Evolutionary conservation across 2,888 invertebrate species (phyloP), one percentile per base, ranked within the genome.

Genomic region (Neoascia interrupta): DNA sequence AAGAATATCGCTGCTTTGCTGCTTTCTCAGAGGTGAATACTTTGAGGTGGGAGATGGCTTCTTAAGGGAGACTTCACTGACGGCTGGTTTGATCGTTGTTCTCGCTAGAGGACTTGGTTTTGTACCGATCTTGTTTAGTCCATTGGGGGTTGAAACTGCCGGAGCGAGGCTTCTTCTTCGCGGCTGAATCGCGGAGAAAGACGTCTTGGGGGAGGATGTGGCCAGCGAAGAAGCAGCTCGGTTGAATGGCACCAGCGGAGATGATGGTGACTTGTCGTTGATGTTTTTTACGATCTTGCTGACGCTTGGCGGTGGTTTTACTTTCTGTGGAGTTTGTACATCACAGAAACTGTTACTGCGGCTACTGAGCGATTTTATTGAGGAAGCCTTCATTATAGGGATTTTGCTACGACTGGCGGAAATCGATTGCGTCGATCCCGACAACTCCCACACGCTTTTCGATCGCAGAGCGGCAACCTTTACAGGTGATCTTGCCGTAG

Each of bases 401-500:
- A 92, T 92, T 89, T 91, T 91, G 85, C 92, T 92, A 49, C 90
- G 90, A 21, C 49, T 56, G 89, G 91, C 91, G 83, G 90, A 90
- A 88, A 90, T 88, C 63, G 91, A 89, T 86, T 90, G 90, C 82
- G 90, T 89, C 87, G 91, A 80, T 39, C 54, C 79, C 51, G 84
- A 84, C 1, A 90, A 85, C 85, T 90, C 90, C 87, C 88, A 89
- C 82, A 89, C 85, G 3, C 87, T 88, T 66, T 84, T 87, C 34
- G 86, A 86, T 18, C 84, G 56, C 43, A 75, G n/a, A 3, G 49
- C 15, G 31, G 51, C 10, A 3, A 43, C 28, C 31, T 81, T 41
- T 64, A 80, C 26, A 39, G 61, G 61, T 18, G 70, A 34, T 34
- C 26, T 53, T 82, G 90, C 89, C 83, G 83, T 88, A 3, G 64